Percentiles rank a stretch among this genome's conserved stretches.
phyloP scores from a whole-genome alignment of 2,797 vertebrate species.

The Helicolenus hilgendorfi region DNA sequence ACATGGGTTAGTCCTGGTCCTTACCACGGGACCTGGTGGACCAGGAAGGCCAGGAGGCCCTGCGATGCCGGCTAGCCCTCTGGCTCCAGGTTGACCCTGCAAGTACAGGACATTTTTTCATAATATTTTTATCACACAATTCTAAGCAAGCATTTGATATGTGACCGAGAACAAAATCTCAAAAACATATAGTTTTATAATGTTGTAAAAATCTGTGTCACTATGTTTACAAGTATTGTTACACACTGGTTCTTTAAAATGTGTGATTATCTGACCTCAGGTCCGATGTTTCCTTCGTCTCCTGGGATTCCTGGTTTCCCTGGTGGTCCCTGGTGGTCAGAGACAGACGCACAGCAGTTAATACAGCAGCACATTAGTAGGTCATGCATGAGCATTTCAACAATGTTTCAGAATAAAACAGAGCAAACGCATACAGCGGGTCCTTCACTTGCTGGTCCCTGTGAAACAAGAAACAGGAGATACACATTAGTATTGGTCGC shows the following conservation, averaged over 20 bases:
- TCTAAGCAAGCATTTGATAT: neutral
- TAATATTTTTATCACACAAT: neutral
- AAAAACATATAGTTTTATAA: neutral
- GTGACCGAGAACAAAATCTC: neutral
- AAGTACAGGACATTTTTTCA: neutral
- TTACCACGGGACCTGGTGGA: slow-evolving; percentile 86
- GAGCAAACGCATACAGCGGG: slow-evolving; percentile 82
- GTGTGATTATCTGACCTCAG: slow-evolving; percentile 82
- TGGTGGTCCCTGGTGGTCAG: slow-evolving; percentile 81
- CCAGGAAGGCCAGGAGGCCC: slow-evolving; percentile 86
- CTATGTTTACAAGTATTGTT: neutral
- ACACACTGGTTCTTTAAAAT: neutral
- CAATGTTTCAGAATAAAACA: neutral
- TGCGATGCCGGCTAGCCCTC: slow-evolving; percentile 75
- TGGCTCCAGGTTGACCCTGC: slow-evolving; percentile 87
- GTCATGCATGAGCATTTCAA: neutral
- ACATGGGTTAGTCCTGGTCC: slow-evolving; percentile 1
- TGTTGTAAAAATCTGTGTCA: neutral
- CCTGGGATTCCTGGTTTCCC: slow-evolving; percentile 90
- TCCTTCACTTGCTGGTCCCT: slow-evolving; percentile 88
- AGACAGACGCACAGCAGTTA: slow-evolving; percentile 12
- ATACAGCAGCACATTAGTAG: neutral
- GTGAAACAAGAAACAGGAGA: slow-evolving; percentile 34
- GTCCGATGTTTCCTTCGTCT: slow-evolving; percentile 91
- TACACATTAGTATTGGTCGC: neutral